Evolutionary conservation across 2,113 vertebrate species (phyloP).

Genomic region (chimpanzee (Pan troglodytes)): NHGRI_mPanTro3-v2.1_pri NC_072412.2:104529501-104530000

Average conservation of each 20-base stretch:
- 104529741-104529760: neutral
- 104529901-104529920: too few relatives aligned
- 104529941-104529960: too few relatives aligned
- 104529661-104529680: neutral
- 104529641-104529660: neutral
- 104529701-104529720: neutral
- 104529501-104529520: neutral
- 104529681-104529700: neutral
- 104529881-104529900: too few relatives aligned
- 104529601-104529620: neutral
- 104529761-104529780: neutral
- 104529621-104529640: neutral
- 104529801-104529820: neutral
- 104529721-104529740: neutral
- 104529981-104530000: too few relatives aligned
- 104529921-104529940: too few relatives aligned
- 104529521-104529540: neutral
- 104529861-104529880: too few relatives aligned
- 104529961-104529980: too few relatives aligned
- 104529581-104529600: neutral
- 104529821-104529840: neutral
- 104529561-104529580: neutral
- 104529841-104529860: neutral
- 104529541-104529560: neutral
- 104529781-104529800: neutral